Percentiles rank a stretch among this genome's conserved stretches.
phyloP scores from a whole-genome alignment of 2,797 vertebrate species.

The Botia almorhae region DNA sequence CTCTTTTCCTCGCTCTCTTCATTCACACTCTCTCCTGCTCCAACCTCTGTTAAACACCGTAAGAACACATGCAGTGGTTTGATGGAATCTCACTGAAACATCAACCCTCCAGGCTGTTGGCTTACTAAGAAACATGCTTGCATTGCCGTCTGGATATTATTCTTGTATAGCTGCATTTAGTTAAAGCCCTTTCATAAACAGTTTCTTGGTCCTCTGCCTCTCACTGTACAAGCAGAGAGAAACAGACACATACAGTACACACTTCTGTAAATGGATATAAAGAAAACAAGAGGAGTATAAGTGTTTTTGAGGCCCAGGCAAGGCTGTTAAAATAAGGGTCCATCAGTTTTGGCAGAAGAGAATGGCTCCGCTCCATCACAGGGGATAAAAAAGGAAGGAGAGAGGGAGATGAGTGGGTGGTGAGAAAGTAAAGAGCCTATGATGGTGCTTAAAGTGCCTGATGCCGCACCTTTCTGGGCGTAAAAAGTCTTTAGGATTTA shows the following conservation, averaged over 20 bases:
- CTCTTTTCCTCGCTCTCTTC: conserved; percentile 5
- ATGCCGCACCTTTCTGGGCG: not conserved
- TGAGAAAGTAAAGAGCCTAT: not conserved
- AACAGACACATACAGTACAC: conserved; percentile 3
- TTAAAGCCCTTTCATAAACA: conserved; percentile 9
- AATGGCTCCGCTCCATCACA: not conserved
- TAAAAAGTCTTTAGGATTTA: not conserved
- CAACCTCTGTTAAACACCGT: conserved; percentile 44
- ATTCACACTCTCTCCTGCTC: conserved; percentile 14
- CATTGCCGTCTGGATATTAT: conserved; percentile 44
- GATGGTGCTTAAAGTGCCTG: not conserved
- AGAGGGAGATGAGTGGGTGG: not conserved
- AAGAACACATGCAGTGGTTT: conserved; percentile 43
- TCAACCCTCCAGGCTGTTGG: conserved; percentile 40
- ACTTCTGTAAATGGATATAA: not conserved
- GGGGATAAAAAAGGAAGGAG: not conserved
- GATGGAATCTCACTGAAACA: conserved; percentile 57
- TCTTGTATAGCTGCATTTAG: conserved; percentile 11
- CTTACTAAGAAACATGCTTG: conserved; percentile 39
- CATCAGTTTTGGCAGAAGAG: not conserved
- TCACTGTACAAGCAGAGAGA: conserved; percentile 5
- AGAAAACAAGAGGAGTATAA: not conserved
- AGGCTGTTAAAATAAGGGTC: conserved; percentile 28
- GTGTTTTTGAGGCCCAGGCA: conserved; percentile 29
- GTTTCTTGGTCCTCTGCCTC: conserved; percentile 4